phyloP scores from a whole-genome alignment of 1,140 invertebrate species.

The Microplitis mediator region DNA sequence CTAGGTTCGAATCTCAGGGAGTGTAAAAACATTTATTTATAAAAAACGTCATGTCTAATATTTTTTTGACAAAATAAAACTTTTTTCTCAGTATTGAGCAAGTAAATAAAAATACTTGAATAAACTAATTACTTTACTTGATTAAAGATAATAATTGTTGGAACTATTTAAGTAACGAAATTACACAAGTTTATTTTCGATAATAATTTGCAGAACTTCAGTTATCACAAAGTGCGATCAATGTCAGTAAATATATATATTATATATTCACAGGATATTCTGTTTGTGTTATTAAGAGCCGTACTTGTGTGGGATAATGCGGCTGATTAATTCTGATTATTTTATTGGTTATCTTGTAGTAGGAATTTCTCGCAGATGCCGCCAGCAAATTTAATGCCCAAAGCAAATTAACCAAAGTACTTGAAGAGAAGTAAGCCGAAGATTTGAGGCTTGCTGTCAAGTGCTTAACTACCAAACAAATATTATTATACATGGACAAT shows the following conservation, averaged over 20 bases:
- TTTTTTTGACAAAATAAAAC: no score
- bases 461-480: not conserved
- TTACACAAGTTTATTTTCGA: no score
- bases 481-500: no score
- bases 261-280: not conserved
- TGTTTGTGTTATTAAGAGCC: not conserved
- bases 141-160: no score
- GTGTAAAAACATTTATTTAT: no score
- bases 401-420: not conserved
- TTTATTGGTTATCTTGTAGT: not conserved
- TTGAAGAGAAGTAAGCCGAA: not conserved
- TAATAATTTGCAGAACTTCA: no score
- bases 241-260: not conserved
- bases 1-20: no score
- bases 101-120: no score
- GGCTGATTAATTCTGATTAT: not conserved
- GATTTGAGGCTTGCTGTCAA: conserved; percentile 1
- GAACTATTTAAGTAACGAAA: no score
- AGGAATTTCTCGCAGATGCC: conserved; percentile 6
- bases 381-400: not conserved
- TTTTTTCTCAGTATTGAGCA: no score
- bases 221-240: not conserved
- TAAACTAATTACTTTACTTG: no score
- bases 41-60: no score
- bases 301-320: not conserved